Evolutionary conservation across 1,140 invertebrate genomes (phyloP).

Genomic region (Probaryconus sp.): DNA sequence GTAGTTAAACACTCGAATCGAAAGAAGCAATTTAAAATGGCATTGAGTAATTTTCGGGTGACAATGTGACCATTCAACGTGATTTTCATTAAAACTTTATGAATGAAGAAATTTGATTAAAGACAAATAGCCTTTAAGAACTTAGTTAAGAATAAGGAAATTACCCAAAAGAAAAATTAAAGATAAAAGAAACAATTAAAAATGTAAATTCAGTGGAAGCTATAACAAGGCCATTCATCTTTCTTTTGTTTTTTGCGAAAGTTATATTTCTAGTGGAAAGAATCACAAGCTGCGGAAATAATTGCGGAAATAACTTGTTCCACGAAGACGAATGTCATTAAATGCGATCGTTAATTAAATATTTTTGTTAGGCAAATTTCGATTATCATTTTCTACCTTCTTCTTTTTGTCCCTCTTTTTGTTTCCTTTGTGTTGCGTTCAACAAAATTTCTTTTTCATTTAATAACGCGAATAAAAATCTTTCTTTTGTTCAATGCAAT

Average conservation of each 20-base stretch:
- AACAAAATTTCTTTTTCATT: too few species aligned
- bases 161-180: slow-evolving; percentile 27
- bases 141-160: slow-evolving; percentile 35
- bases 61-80: too few species aligned
- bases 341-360: slow-evolving; percentile 33
- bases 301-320: slow-evolving; percentile 15
- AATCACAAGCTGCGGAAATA: slow-evolving; percentile 20
- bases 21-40: too few species aligned
- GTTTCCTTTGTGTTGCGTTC: too few species aligned
- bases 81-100: too few species aligned
- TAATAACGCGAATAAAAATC: too few species aligned
- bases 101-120: slow-evolving; percentile 40
- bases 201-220: slow-evolving; percentile 35
- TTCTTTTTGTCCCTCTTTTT: too few species aligned
- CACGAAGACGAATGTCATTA: slow-evolving; percentile 23
- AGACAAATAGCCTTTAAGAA: slow-evolving; percentile 37
- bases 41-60: too few species aligned
- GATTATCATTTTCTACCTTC: slow-evolving; percentile 12
- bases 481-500: too few species aligned
- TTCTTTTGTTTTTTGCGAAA: slow-evolving; percentile 3
- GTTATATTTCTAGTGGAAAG: slow-evolving; percentile 25
- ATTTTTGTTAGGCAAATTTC: slow-evolving; percentile 29
- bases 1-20: too few species aligned
- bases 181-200: slow-evolving; percentile 54
- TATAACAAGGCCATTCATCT: slow-evolving; percentile 28